Base-by-base conservation (phyloP, 2,113 vertebrate genomes). In the Tachysurus fulvidraco region DNA sequence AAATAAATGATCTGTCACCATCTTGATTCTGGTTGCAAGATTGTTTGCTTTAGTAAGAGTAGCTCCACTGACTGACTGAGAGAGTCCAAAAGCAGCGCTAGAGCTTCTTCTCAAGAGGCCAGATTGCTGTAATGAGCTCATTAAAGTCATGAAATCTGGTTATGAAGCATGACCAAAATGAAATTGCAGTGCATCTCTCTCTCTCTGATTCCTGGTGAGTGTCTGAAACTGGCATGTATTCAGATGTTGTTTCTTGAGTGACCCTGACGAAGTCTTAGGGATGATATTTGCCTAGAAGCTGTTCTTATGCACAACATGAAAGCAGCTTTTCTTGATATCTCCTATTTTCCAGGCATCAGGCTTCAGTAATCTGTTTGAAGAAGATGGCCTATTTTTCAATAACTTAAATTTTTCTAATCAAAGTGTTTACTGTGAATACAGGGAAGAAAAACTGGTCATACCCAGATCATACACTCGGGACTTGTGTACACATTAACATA, bases 91-190 rank as follows among this genome's bases (percentile, higher is more conserved):
- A 86, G 59, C 76, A 71, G 85, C 86, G 67, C 83, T 67, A 78
- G 78, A 62, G 74, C 78, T 76, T 4, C 82, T 80, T 86, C 62
- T 65, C 77, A 81, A 60, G 46, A 89, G 81, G 86, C 71, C 84
- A 52, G 50, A 81, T 65, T 46, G 73, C 84, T 88, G 83, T 90
- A 91, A 91, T 88, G 88, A 91, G 89, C 89, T 90, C 88, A 90
- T 91, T 91, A 91, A 89, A 88, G 89, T 88, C 89, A 86, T 83
- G 88, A 88, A 89, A 90, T 88, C 84, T 88, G 87, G 83, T 89
- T 90, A 90, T 89, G 89, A 90, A 84, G 83, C 88, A 88, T 90
- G 88, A 89, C 88, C 73, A 85, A 67, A 59, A 81, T 46, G 60
- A 87, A 90, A 90, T 87, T 83, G 73, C 86, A 85, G 46, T 85